These are phyloP conservation scores for Acholoe squamosa DNA, from an alignment of 2,888 invertebrate genomes.

Conservation along the genomic window DNA sequence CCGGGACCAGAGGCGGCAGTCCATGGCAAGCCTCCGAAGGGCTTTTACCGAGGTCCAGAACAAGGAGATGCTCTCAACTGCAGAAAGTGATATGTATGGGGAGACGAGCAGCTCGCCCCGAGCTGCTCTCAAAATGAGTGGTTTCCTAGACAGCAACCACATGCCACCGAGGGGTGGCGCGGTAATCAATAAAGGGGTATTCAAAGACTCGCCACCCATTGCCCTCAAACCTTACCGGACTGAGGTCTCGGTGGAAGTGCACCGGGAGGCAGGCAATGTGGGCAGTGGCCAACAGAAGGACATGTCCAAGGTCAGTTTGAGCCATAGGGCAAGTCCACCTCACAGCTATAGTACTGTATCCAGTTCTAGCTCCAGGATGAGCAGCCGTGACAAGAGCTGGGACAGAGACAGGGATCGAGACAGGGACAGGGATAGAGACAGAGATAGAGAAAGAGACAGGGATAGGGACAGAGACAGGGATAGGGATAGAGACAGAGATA, in stretches of 20 bases:
- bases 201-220: constrained; percentile 67
- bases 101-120: neutral
- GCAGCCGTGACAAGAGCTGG: neutral
- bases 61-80: neutral
- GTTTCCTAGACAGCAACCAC: neutral
- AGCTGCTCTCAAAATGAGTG: neutral
- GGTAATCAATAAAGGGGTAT: constrained; percentile 27
- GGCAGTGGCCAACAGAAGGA: neutral
- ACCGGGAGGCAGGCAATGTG: constrained; percentile 64
- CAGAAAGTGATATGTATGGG: neutral
- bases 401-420: neutral
- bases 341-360: neutral
- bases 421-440: neutral
- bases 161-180: neutral
- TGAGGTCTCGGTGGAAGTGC: constrained; percentile 74
- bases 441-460: neutral
- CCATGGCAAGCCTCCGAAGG: neutral
- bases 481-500: neutral
- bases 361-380: neutral
- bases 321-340: neutral
- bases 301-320: constrained; percentile 16
- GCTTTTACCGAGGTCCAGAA: constrained; percentile 3
- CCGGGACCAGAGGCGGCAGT: neutral
- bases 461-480: constrained; percentile 3
- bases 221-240: constrained; percentile 69